A percentile compares a stretch with the other conserved stretches of the same genome.
phyloP scores from a whole-genome alignment of 2,113 vertebrate species.

The Osmerus mordax region DNA sequence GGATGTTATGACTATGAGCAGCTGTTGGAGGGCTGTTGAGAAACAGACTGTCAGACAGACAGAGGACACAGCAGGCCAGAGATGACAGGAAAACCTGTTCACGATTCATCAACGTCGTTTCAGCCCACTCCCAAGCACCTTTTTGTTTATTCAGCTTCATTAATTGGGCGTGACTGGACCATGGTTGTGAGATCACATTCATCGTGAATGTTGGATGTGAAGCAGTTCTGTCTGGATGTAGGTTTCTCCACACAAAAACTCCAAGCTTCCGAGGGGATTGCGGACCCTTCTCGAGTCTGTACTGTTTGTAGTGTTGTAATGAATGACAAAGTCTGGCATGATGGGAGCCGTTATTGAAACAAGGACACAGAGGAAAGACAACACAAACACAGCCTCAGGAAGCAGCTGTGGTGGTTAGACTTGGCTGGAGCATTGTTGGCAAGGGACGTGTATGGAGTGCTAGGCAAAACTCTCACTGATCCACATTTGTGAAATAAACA shows the following conservation, averaged over 20 bases:
- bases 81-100: slow-evolving; percentile 6
- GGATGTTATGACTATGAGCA: background rate
- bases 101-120: background rate
- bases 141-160: background rate
- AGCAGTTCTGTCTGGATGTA: too few species aligned
- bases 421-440: slow-evolving; percentile 49
- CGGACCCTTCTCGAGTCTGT: background rate
- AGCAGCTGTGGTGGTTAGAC: slow-evolving; percentile 48
- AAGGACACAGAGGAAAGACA: too few species aligned
- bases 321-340: slow-evolving; percentile 20
- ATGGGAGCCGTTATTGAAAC: slow-evolving; percentile 20
- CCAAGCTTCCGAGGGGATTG: background rate
- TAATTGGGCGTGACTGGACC: too few species aligned
- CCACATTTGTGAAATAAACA: slow-evolving; percentile 59
- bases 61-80: background rate
- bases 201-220: too few species aligned
- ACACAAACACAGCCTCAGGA: slow-evolving; percentile 43
- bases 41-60: background rate
- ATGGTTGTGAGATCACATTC: too few species aligned
- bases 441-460: slow-evolving; percentile 35
- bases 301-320: slow-evolving; percentile 8
- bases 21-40: background rate
- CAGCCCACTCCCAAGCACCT: background rate
- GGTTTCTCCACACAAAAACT: background rate
- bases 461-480: slow-evolving; percentile 56